A percentile compares a stretch with the other conserved stretches of the same genome.
Conservation (phyloP, 2,888 invertebrate species). For the Agrotis ipsilon region DNA sequence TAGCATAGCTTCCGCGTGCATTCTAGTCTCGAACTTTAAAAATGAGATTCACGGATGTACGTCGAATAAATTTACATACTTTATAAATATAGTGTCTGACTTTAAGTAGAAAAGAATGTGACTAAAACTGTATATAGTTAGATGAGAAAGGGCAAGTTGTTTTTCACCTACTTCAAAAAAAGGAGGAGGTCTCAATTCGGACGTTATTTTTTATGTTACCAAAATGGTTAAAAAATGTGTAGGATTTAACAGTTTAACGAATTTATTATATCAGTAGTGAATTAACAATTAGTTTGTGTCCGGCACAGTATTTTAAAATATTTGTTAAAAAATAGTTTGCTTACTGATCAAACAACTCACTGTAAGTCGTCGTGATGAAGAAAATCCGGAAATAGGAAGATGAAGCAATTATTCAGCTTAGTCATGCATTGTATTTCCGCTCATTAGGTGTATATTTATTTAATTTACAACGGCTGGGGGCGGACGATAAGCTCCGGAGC, state of each 20-base stretch:
- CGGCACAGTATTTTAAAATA: no score
- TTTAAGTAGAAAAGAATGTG: not conserved
- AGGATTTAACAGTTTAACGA: no score
- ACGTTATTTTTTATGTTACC: no score
- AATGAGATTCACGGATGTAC: slow-evolving; percentile 67
- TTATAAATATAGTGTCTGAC: slow-evolving; percentile 18
- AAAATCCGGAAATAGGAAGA: slow-evolving; percentile 76
- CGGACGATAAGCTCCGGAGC: slow-evolving; percentile 88
- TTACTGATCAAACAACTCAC: no score
- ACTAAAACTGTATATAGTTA: not conserved
- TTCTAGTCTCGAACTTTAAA: slow-evolving; percentile 70
- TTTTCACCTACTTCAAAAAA: no score
- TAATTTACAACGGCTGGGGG: slow-evolving; percentile 90
- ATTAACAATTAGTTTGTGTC: no score
- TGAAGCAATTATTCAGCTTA: slow-evolving; percentile 89
- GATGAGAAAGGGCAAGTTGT: not conserved
- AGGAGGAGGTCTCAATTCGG: no score
- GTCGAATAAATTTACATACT: slow-evolving; percentile 71
- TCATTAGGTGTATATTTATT: slow-evolving; percentile 91
- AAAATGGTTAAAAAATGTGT: no score
- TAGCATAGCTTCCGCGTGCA: slow-evolving; percentile 75
- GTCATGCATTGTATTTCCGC: slow-evolving; percentile 90
- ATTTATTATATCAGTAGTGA: no score
- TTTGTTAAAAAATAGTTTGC: no score
- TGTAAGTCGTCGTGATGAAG: slow-evolving; percentile 42